Conservation (phyloP, 1,140 invertebrate species). For the Limonius californicus region DNA sequence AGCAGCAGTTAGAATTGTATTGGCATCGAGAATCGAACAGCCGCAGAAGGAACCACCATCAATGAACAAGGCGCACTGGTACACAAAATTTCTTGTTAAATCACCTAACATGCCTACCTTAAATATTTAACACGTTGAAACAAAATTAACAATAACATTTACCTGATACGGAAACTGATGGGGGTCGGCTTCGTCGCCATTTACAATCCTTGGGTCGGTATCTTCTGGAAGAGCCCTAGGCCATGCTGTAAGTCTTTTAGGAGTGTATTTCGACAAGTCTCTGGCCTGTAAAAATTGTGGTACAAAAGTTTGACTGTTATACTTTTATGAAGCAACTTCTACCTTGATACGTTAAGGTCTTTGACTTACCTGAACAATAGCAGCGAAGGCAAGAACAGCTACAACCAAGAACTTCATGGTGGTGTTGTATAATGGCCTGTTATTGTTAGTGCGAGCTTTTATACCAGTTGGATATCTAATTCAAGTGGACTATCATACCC, state of each 20-base stretch:
- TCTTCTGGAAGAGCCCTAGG: too few species aligned
- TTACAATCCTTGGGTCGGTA: background rate
- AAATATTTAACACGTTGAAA: too few species aligned
- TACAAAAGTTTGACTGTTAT: background rate
- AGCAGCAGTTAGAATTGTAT: slow-evolving; percentile 7
- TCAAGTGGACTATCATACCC: too few species aligned
- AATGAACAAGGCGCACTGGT: background rate
- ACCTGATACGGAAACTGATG: slow-evolving; percentile 3
- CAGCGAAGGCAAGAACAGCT: background rate
- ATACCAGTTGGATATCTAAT: too few species aligned
- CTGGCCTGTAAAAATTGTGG: background rate
- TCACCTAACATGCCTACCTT: too few species aligned
- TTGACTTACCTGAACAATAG: background rate
- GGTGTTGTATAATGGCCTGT: too few species aligned
- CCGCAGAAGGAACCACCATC: slow-evolving; percentile 1
- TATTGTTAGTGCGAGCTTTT: too few species aligned
- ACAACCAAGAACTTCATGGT: background rate
- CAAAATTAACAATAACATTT: background rate
- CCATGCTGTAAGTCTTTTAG: too few species aligned
- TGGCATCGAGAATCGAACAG: background rate
- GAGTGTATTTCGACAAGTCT: too few species aligned
- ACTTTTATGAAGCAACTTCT: background rate
- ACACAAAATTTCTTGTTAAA: too few species aligned
- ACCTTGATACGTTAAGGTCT: background rate
- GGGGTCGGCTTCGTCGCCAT: background rate